Percentiles rank a stretch among this genome's conserved stretches.
phyloP scores from a whole-genome alignment of 2,888 invertebrate genomes.

The Phalera bucephala region DNA sequence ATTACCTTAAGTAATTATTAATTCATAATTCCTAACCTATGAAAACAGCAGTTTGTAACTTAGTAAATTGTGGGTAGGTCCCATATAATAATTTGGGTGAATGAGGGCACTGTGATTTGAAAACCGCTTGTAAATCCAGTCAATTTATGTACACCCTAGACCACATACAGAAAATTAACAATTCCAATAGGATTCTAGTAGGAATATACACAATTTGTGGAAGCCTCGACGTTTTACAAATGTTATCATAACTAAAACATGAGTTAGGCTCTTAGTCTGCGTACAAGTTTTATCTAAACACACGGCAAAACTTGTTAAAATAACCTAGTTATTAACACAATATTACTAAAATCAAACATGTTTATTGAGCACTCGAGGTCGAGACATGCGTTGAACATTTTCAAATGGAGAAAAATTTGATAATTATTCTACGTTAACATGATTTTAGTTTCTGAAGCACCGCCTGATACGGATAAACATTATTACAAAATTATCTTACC shows the following conservation, averaged over 20 bases:
- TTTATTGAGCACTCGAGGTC: too few species aligned
- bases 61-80: constrained; percentile 12
- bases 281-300: constrained; percentile 13
- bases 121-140: too few species aligned
- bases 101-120: too few species aligned
- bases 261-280: background rate
- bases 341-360: background rate
- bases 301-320: constrained; percentile 2
- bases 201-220: constrained; percentile 20
- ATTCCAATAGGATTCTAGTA: constrained; percentile 45
- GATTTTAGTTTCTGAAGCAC: constrained; percentile 32
- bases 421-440: background rate
- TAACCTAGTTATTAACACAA: constrained; percentile 2
- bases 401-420: too few species aligned
- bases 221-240: constrained; percentile 13
- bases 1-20: too few species aligned
- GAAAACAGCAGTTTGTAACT: constrained; percentile 1
- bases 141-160: too few species aligned
- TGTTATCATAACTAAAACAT: constrained; percentile 21
- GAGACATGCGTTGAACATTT: too few species aligned
- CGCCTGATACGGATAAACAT: constrained; percentile 52
- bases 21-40: too few species aligned
- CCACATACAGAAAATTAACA: constrained; percentile 1
- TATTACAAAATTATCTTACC: constrained; percentile 58
- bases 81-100: too few species aligned